These are phyloP conservation scores for Arbacia lixula DNA, from an alignment of 53 echinoderm and acorn worm species.

Conservation along the genomic window DNA sequence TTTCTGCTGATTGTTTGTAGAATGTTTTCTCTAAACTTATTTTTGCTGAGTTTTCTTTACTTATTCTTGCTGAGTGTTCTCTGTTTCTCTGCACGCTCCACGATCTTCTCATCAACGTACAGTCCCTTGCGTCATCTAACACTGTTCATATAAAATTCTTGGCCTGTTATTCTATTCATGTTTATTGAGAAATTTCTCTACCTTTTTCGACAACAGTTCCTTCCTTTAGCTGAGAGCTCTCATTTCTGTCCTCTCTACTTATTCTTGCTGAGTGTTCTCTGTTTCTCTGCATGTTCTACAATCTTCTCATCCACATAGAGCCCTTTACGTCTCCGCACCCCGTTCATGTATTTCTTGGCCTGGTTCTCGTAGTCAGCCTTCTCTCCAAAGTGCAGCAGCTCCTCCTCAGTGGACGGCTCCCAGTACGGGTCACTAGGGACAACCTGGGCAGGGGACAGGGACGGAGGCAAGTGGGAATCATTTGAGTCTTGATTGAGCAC, in stretches of 20 bases:
- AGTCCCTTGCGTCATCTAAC: constrained; percentile 44
- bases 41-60: background rate
- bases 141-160: background rate
- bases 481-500: no score
- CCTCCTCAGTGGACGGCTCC: constrained; percentile 98
- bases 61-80: constrained; percentile 94
- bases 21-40: background rate
- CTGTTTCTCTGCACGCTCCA: constrained; percentile 91
- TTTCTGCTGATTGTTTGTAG: background rate
- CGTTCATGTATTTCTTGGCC: constrained; percentile 87
- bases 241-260: constrained; percentile 51
- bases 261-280: constrained; percentile 86
- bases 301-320: constrained; percentile 90
- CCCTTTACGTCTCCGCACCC: constrained; percentile 89
- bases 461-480: no score
- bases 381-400: constrained; percentile 97
- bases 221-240: background rate
- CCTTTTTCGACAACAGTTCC: background rate
- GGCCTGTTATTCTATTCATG: constrained; percentile 59
- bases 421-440: constrained; percentile 93
- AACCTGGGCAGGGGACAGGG: no score
- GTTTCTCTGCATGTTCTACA: constrained; percentile 99
- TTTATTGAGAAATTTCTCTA: background rate
- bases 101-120: constrained; percentile 80
- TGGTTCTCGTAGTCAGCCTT: constrained; percentile 97